Evolutionary conservation across 2,797 vertebrate genomes (phyloP), one percentile per base, ranked within the genome.

Genomic region (Kryptopterus vitreolus): DNA sequence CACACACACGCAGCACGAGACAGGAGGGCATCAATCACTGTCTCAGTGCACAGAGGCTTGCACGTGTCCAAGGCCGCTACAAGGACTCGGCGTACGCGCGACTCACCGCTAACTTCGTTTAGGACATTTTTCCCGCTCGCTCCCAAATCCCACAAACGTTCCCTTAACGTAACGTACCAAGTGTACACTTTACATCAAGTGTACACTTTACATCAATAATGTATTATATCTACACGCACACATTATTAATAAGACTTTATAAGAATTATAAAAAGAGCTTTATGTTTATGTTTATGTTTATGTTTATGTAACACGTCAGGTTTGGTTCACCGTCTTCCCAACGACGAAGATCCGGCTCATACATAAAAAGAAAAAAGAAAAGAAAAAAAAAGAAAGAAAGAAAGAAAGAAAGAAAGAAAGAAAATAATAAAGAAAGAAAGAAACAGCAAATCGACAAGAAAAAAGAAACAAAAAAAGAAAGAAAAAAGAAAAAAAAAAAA

Each of bases 21-120:
- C 75, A 65, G 15, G 43, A 73, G 61, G 50, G 61, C 82, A 84
- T 84, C 82, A 77, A 84, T 84, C 82, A 84, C 79, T 77, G 75
- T 84, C 82, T 59, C 53, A 11, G 43, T 35, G 11, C 69, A 59
- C 62, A 46, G 69, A 76, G 43, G 35, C 29, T 70, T 66, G 69
- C 61, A 62, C 20, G 79, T 74, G 55, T 76, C 46, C 79, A 77
- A 73, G 69, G 79, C 68, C 78, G 48, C 57, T 9, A 72, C 69
- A 61, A 81, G 52, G 82, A 61, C 62, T 73, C 26, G 7, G 76
- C 69, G 73, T 50, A 62, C 74, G 55, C 31, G 46, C 12, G 52
- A 53, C 71, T 66, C 35, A 74, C 50, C 62, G 12, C 71, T 74
- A 72, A 80, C 59, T 72, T 52, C 61, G 66, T 71, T 78, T 18